phyloP scores from a whole-genome alignment of 1,140 invertebrate genomes.

The Chironomus tepperi region DNA sequence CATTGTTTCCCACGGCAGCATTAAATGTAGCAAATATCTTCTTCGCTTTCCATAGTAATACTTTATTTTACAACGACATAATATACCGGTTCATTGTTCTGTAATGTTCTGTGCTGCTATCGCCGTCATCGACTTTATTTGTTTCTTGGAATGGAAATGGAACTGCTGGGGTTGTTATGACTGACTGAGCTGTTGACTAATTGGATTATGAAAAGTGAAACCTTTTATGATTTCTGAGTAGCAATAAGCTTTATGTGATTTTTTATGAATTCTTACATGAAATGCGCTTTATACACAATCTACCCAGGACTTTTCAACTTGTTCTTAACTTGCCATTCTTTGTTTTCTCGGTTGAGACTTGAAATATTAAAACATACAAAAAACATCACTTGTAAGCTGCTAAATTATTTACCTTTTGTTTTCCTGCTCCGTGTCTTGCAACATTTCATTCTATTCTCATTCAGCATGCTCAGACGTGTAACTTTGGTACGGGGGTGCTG shows the following conservation, averaged over 20 bases:
- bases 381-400: background rate
- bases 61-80: background rate
- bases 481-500: too few relatives aligned
- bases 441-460: background rate
- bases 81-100: background rate
- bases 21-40: background rate
- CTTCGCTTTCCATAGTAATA: background rate
- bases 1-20: slow-evolving; percentile 5
- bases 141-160: background rate
- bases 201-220: too few relatives aligned
- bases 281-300: too few relatives aligned
- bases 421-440: background rate
- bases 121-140: background rate
- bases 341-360: background rate
- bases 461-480: background rate
- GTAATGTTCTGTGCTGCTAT: background rate
- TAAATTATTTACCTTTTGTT: background rate
- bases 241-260: too few relatives aligned
- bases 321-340: background rate
- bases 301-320: too few relatives aligned
- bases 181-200: too few relatives aligned
- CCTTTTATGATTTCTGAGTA: too few relatives aligned
- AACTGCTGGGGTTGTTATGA: too few relatives aligned
- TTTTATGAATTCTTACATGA: too few relatives aligned
- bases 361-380: background rate